These are phyloP conservation scores for Echinarachnius parma DNA, from an alignment of 53 echinoderm and acorn worm species.

Conservation along the genomic window DNA sequence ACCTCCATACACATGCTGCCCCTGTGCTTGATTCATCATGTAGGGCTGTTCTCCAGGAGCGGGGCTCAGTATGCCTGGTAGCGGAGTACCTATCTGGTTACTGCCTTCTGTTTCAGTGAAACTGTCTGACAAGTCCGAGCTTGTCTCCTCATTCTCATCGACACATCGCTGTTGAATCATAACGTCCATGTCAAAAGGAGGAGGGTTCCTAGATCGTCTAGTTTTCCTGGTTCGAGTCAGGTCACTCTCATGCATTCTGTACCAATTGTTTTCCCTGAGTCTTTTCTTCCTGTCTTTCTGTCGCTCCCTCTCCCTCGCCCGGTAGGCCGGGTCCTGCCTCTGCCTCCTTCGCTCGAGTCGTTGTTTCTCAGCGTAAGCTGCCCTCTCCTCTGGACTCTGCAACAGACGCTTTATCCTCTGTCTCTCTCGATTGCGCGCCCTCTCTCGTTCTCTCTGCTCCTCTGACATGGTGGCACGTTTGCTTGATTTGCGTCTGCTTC, in stretches of 20 bases:
- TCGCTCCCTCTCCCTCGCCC: constrained; percentile 25
- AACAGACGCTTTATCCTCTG: constrained; percentile 23
- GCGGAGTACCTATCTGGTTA: no score
- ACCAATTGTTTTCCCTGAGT: constrained; percentile 2
- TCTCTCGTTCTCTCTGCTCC: constrained; percentile 18
- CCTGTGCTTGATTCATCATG: no score
- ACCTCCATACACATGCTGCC: no score
- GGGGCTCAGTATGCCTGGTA: no score
- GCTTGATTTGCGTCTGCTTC: not conserved
- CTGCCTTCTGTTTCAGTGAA: no score
- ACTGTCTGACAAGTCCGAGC: no score
- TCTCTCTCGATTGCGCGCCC: constrained; percentile 21
- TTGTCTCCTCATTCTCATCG: no score
- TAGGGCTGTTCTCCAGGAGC: no score
- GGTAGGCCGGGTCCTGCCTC: constrained; percentile 18
- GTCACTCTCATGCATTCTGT: constrained; percentile 14
- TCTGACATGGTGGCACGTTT: constrained; percentile 19
- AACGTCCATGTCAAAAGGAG: no score
- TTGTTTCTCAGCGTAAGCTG: constrained; percentile 13
- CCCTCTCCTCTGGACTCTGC: constrained; percentile 39
- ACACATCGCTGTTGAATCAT: no score
- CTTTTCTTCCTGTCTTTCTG: constrained; percentile 18
- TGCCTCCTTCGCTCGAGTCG: not conserved
- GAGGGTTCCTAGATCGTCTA: no score
- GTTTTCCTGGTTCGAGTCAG: no score